A percentile compares a stretch with the other conserved stretches of the same genome.
phyloP scores from a whole-genome alignment of 1,140 invertebrate species.

The Catajapyx aquilonaris region DNA sequence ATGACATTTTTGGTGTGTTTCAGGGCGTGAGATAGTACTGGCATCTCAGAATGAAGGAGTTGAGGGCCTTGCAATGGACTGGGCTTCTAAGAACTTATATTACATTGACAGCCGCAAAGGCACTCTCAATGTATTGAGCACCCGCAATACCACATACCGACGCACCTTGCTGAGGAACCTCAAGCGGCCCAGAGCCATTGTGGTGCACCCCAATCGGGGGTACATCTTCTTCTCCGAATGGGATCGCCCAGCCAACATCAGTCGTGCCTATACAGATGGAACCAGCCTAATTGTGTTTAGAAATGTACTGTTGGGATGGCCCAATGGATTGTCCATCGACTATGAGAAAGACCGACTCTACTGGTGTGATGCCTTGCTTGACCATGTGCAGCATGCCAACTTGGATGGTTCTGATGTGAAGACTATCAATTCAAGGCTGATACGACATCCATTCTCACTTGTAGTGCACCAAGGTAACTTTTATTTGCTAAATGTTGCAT shows the following conservation, averaged over 20 bases:
- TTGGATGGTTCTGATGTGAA: constrained; percentile 82
- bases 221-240: constrained; percentile 78
- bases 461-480: constrained; percentile 53
- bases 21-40: constrained; percentile 65
- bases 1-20: constrained; percentile 2
- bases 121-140: constrained; percentile 81
- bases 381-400: constrained; percentile 89
- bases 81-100: constrained; percentile 92
- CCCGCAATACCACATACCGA: constrained; percentile 58
- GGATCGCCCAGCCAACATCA: constrained; percentile 90
- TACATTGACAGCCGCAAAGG: constrained; percentile 94
- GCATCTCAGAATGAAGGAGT: constrained; percentile 94
- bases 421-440: constrained; percentile 67
- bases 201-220: constrained; percentile 87
- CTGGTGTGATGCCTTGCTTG: constrained; percentile 86
- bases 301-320: constrained; percentile 85
- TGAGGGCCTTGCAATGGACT: constrained; percentile 89
- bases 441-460: constrained; percentile 90
- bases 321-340: constrained; percentile 85
- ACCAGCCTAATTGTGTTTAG: constrained; percentile 67
- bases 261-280: constrained; percentile 71
- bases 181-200: constrained; percentile 80
- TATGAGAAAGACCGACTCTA: constrained; percentile 68
- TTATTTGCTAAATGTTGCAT: too few relatives aligned
- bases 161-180: constrained; percentile 69